Base-by-base conservation (phyloP, 2,797 vertebrate genomes). In the Anabacerthia variegaticeps region DNA sequence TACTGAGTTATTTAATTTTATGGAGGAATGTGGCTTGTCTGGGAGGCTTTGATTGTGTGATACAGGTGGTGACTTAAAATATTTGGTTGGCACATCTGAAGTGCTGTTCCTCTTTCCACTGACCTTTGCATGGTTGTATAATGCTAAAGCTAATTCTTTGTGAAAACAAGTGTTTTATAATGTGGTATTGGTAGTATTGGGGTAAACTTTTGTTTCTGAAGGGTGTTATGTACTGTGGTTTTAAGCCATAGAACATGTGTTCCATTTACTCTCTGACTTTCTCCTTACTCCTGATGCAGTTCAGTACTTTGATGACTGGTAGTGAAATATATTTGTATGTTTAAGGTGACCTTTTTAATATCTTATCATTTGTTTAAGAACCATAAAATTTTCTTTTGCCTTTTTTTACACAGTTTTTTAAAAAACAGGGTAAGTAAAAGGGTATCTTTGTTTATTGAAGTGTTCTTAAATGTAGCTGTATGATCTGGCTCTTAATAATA, bases 51-150 rank as follows among this genome's bases (percentile, higher is more conserved):
- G 37, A 11, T 19, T 32, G 10, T 6, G 16, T 49, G 7, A 13
- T 72, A 30, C 9, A 68, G 4, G 18, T 55, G 23, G 16, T 69
- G 30, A 14, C 7, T 43, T 69, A 19, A 0, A 22, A 0, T 19
- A 20, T n/a, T 83, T 39, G 27, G 1, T 6, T 28, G 39, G 22
- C 17, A 20, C 7, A 80, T 80, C 6, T 9, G 12, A 48, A 59
- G 15, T 82, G 36, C 15, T 56, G 2, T 32, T 79, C 1, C 3
- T 26, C 2, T 85, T 85, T 26, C 5, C 2, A 6, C 14, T 12
- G 27, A 5, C 1, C 2, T 34, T 73, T 85, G 14, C 2, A 0
- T 58, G 13, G 10, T n/a, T 89, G 7, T 6, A 10, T 34, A 48
- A 19, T 2, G 3, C 32, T 69, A 12, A 49, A 73, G 17, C 18